phyloP scores from a whole-genome alignment of 2,797 vertebrate genomes.

The Leuciscus waleckii region DNA sequence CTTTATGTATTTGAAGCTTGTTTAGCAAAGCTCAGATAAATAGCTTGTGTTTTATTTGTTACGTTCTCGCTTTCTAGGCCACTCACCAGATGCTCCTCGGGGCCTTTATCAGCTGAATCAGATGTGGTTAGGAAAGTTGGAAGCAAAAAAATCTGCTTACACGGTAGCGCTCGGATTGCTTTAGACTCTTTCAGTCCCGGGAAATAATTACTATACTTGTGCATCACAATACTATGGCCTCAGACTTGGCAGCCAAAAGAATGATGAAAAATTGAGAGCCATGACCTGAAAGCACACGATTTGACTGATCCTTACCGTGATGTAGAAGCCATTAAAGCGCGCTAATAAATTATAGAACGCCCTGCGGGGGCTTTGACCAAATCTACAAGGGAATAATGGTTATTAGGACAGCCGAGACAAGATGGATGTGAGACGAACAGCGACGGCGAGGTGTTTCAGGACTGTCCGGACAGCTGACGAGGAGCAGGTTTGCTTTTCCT shows the following conservation, averaged over 20 bases:
- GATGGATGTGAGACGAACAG: conserved; percentile 72
- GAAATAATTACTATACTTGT: conserved; percentile 16
- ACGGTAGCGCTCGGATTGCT: conserved; percentile 12
- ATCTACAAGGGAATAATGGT: conserved; percentile 72
- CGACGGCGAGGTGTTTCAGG: conserved; percentile 8
- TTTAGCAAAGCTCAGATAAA: neutral
- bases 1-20: neutral
- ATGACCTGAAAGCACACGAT: conserved; percentile 66
- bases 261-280: conserved; percentile 43
- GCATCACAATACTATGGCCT: neutral
- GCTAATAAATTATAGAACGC: conserved; percentile 73
- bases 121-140: conserved; percentile 24
- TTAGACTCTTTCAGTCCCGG: neutral
- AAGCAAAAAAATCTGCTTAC: conserved; percentile 23
- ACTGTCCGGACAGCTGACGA: conserved; percentile 57
- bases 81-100: conserved; percentile 42
- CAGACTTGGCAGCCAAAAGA: conserved; percentile 52
- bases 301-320: conserved; percentile 69
- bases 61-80: conserved; percentile 27
- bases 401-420: conserved; percentile 69
- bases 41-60: conserved; percentile 23
- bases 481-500: conserved; percentile 35
- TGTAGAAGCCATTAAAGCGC: conserved; percentile 76
- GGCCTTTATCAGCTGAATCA: conserved; percentile 47
- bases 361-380: conserved; percentile 67